Percentiles rank a stretch among this genome's conserved stretches.
These are phyloP conservation scores for Oophaga sylvatica DNA, from an alignment of 2,797 vertebrate species.

Conservation along the genomic window DNA sequence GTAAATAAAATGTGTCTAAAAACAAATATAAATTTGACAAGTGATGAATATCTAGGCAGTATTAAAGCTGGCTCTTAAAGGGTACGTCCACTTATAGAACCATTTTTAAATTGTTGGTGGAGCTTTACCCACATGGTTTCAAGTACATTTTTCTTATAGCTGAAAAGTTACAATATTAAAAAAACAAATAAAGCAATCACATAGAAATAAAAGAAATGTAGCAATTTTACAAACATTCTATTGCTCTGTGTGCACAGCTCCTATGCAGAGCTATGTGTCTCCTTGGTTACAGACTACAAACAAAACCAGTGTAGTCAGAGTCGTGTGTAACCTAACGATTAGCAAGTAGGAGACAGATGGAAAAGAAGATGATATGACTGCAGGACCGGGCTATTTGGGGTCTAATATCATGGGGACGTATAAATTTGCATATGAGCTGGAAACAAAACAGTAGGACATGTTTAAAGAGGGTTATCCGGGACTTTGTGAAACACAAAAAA, in stretches of 20 bases:
- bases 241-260: not conserved
- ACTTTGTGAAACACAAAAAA: no score
- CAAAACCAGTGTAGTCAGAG: no score
- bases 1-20: not conserved
- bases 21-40: not conserved
- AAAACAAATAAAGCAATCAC: no score
- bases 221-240: not conserved
- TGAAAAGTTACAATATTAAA: not conserved
- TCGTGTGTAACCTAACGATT: no score
- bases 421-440: not conserved
- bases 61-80: not conserved
- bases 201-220: not conserved
- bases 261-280: not conserved
- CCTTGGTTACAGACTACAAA: no score
- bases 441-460: not conserved
- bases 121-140: no score
- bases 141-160: not conserved
- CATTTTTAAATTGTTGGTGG: not conserved
- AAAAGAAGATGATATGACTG: not conserved
- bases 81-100: not conserved
- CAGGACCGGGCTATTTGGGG: not conserved
- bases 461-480: no score
- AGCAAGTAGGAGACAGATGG: no score
- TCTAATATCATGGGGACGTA: not conserved
- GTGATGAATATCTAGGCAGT: not conserved